Evolutionary conservation across 2,797 vertebrate genomes (phyloP), one percentile per base, ranked within the genome.

Genomic region (Pempheris klunzingeri): DNA sequence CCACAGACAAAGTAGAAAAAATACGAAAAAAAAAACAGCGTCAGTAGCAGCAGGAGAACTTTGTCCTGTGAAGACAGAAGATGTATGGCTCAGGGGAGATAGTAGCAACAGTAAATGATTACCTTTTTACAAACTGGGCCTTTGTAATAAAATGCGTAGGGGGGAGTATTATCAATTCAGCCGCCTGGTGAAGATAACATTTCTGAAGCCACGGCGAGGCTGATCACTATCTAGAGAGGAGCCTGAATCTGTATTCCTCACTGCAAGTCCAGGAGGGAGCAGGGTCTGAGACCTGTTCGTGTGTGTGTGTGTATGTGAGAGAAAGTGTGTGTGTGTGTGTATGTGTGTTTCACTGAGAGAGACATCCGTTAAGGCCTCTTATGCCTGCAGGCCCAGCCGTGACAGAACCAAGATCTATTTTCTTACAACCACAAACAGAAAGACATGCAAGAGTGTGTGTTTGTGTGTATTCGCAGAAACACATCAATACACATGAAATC

Each of bases 21-120:
- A 24, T 22, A 80, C n/a, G 20, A 7, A 44, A 0, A 43, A 64
- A 87, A 88, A 87, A 89, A 78, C 65, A 77, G 82, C 62, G 54
- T 84, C 8, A 44, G 89, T 94, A 95, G 95, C 95, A 96, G 95
- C 94, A 86, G 96, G 95, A 96, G 96, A 96, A 92, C 90, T 92
- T 92, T 93, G 96, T 97, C 95, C 96, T 96, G 96, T 95, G 95
- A 97, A 97, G 95, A 96, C 96, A 96, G 95, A 93, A 96, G 97
- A 98, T 96, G 96, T 96, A 96, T 95, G 95, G 95, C 95, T 95
- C 94, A 94, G 95, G 93, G 95, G 94, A 96, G 96, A 96, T 96
- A 96, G 96, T 91, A 90, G 92, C 92, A 93, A 87, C 95, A 96
- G 94, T 94, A 97, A 97, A 96, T 97, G 96, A 97, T 96, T 96